Percentiles rank a stretch among this genome's conserved stretches.
These are phyloP conservation scores for Listronotus bonariensis DNA, from an alignment of 1,140 invertebrate genomes.

Conservation along the genomic window DNA sequence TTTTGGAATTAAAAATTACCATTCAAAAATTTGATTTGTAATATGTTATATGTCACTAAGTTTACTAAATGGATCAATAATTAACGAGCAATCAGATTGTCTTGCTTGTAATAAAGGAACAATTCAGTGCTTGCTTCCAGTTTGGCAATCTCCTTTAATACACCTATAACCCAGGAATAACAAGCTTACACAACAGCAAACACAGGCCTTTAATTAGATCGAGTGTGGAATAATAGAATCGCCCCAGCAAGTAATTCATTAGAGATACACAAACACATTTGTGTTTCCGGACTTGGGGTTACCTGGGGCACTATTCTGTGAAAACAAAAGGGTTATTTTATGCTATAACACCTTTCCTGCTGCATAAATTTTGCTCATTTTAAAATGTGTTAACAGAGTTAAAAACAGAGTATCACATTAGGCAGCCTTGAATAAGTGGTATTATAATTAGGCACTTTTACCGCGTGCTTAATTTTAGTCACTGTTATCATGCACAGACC, in stretches of 20 bases:
- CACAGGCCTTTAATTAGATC: constrained; percentile 34
- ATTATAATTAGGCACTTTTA: no score
- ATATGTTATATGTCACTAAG: no score
- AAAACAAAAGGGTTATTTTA: constrained; percentile 19
- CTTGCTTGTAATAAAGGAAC: constrained; percentile 17
- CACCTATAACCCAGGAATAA: constrained; percentile 24
- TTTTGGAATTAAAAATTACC: no score
- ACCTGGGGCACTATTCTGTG: constrained; percentile 9
- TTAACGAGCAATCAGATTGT: constrained; percentile 17
- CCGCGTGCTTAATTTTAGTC: no score
- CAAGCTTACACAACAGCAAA: constrained; percentile 33
- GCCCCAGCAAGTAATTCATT: constrained; percentile 32
- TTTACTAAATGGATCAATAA: neutral
- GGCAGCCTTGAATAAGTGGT: no score
- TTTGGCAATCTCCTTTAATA: constrained; percentile 22
- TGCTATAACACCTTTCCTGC: constrained; percentile 11
- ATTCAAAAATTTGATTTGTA: no score
- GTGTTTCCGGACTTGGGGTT: constrained; percentile 29
- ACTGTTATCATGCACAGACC: no score
- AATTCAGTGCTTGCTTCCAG: constrained; percentile 20
- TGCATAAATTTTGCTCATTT: constrained; percentile 1
- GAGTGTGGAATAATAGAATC: constrained; percentile 35
- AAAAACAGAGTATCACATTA: no score
- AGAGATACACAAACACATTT: constrained; percentile 33
- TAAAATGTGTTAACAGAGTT: neutral